Percentiles rank a stretch among this genome's conserved stretches.
Conservation (phyloP, 2,888 invertebrate genomes). For the Chrysolina americana region DNA sequence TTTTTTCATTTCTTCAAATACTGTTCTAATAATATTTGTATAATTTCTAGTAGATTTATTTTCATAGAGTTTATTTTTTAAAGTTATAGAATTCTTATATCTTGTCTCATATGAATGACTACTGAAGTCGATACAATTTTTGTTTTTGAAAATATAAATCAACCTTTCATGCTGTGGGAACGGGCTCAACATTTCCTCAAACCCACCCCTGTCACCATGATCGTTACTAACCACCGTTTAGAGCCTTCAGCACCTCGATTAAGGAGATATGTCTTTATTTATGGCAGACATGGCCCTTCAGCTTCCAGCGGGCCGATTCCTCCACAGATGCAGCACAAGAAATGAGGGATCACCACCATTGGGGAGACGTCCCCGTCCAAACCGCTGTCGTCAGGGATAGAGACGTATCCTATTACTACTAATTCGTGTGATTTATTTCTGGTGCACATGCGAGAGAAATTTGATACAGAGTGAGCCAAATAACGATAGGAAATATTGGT, state of each 20-base stretch:
- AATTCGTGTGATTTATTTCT: slow-evolving; percentile 49
- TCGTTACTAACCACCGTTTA: slow-evolving; percentile 33
- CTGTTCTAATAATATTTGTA: too few relatives aligned
- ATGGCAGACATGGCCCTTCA: slow-evolving; percentile 87
- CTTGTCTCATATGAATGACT: too few relatives aligned
- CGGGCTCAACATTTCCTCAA: neutral
- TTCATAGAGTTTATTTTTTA: too few relatives aligned
- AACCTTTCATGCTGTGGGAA: too few relatives aligned
- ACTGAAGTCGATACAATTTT: too few relatives aligned
- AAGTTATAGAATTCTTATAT: too few relatives aligned
- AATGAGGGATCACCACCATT: slow-evolving; percentile 56
- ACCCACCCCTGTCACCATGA: neutral
- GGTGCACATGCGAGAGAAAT: slow-evolving; percentile 18
- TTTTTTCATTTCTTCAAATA: too few relatives aligned
- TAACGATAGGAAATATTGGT: neutral
- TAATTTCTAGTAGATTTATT: too few relatives aligned
- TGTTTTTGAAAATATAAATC: too few relatives aligned
- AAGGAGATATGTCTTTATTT: slow-evolving; percentile 39
- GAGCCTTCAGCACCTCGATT: slow-evolving; percentile 38
- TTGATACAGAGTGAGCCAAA: neutral
- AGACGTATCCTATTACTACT: slow-evolving; percentile 67
- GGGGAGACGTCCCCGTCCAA: slow-evolving; percentile 61
- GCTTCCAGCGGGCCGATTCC: slow-evolving; percentile 76
- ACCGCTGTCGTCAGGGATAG: slow-evolving; percentile 66
- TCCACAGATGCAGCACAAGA: slow-evolving; percentile 70